Percentiles rank a stretch among this genome's conserved stretches.
These are phyloP conservation scores for Oligia strigilis DNA, from an alignment of 2,888 invertebrate species.

Conservation along the genomic window DNA sequence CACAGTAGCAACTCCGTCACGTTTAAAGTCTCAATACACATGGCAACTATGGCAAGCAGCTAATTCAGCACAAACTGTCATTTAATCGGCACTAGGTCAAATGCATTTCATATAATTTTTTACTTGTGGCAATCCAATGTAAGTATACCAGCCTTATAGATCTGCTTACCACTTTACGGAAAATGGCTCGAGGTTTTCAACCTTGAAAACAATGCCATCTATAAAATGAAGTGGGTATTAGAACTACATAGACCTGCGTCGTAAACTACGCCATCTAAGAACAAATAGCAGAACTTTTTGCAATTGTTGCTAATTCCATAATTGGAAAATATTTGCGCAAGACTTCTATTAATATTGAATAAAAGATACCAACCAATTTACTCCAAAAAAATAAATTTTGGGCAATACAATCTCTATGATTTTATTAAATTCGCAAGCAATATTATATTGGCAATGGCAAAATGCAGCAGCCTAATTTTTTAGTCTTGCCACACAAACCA, in stretches of 20 bases:
- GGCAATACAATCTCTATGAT: not conserved
- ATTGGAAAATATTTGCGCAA: not conserved
- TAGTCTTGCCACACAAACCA: conserved; percentile 76
- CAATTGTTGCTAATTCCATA: not conserved
- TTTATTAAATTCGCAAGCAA: conserved; percentile 4
- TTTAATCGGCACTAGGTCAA: not conserved
- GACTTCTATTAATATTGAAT: not conserved
- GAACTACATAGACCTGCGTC: not conserved
- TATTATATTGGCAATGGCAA: conserved; percentile 42
- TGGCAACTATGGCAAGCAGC: not conserved
- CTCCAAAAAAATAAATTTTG: not conserved
- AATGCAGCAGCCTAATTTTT: conserved; percentile 67
- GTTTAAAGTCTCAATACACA: too few species aligned
- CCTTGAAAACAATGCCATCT: conserved; percentile 36
- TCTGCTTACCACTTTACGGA: not conserved
- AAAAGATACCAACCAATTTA: not conserved
- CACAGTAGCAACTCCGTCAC: not conserved
- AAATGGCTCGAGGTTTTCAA: not conserved
- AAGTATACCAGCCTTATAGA: not conserved
- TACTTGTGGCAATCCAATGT: not conserved
- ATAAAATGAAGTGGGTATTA: not conserved
- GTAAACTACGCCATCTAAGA: conserved; percentile 43
- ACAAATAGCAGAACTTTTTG: not conserved
- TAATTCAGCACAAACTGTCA: not conserved
- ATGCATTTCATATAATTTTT: not conserved